A percentile compares a stretch with the other conserved stretches of the same genome.
phyloP scores from a whole-genome alignment of 1,140 invertebrate species.

The Oppia nitens region DNA sequence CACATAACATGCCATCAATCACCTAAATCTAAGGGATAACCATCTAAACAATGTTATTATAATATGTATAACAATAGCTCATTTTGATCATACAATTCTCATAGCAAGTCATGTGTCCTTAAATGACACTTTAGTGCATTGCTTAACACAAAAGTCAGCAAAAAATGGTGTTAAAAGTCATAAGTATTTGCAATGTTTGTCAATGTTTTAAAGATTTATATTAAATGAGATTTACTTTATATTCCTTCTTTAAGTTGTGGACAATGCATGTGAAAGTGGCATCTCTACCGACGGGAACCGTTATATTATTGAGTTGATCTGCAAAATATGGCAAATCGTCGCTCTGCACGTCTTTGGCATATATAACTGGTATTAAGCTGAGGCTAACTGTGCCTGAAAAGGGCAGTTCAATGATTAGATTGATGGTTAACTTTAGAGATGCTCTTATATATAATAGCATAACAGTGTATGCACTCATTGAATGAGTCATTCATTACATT shows the following conservation, averaged over 20 bases:
- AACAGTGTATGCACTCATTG: too few species aligned
- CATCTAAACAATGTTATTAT: too few species aligned
- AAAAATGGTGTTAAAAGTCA: not conserved
- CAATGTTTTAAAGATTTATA: conserved; percentile 10
- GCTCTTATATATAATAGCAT: not conserved
- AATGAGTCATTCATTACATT: too few species aligned
- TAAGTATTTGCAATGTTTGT: too few species aligned
- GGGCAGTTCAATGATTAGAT: not conserved
- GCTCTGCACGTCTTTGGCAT: not conserved
- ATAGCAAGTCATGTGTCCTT: not conserved
- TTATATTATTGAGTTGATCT: conserved; percentile 73
- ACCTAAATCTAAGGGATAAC: too few species aligned
- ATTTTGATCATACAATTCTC: not conserved
- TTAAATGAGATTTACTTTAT: conserved; percentile 49
- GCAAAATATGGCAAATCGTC: conserved; percentile 15
- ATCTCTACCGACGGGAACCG: conserved; percentile 69
- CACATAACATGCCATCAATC: too few species aligned
- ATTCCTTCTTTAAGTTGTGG: conserved; percentile 59
- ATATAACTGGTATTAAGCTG: not conserved
- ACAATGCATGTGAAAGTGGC: conserved; percentile 83
- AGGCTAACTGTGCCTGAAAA: not conserved
- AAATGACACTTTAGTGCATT: conserved; percentile 7
- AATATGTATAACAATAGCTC: too few species aligned
- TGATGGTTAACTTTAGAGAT: not conserved
- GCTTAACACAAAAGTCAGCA: conserved; percentile 2